Evolutionary conservation across 1,140 invertebrate genomes (phyloP).

Genomic region (Bombus huntii): DNA sequence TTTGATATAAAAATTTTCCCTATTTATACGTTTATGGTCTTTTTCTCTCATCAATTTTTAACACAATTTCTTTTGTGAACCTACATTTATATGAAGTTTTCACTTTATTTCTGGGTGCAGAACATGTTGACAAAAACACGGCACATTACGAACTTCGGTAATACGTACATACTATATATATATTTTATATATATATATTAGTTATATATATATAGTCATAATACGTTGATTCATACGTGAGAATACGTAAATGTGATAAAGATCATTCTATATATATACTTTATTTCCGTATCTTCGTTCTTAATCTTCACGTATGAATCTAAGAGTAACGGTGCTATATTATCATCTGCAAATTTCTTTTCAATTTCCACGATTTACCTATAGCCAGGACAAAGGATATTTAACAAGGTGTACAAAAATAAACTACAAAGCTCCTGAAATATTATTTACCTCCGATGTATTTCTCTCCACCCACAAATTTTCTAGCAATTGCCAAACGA

Average conservation of each 20-base stretch:
- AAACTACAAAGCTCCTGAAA: slow-evolving; percentile 35
- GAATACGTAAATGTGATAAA: neutral
- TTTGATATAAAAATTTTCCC: neutral
- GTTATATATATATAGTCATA: neutral
- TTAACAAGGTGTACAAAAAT: slow-evolving; percentile 35
- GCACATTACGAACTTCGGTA: neutral
- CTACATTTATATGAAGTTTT: neutral
- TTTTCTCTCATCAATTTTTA: neutral
- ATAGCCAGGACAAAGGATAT: slow-evolving; percentile 1
- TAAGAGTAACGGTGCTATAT: neutral
- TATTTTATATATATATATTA: too few species aligned
- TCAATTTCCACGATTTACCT: slow-evolving; percentile 6
- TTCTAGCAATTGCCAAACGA: neutral
- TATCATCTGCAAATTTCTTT: slow-evolving; percentile 31
- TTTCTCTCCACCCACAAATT: neutral
- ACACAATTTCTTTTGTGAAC: neutral
- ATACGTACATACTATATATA: too few species aligned
- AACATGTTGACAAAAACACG: neutral
- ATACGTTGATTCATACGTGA: neutral
- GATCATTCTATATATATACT: neutral
- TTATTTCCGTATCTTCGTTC: neutral
- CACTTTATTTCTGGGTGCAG: neutral
- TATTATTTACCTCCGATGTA: slow-evolving; percentile 41
- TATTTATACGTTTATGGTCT: neutral
- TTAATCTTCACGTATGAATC: slow-evolving; percentile 39